These are phyloP conservation scores for Diadromus collaris DNA, from an alignment of 2,888 invertebrate species.

Conservation along the genomic window DNA sequence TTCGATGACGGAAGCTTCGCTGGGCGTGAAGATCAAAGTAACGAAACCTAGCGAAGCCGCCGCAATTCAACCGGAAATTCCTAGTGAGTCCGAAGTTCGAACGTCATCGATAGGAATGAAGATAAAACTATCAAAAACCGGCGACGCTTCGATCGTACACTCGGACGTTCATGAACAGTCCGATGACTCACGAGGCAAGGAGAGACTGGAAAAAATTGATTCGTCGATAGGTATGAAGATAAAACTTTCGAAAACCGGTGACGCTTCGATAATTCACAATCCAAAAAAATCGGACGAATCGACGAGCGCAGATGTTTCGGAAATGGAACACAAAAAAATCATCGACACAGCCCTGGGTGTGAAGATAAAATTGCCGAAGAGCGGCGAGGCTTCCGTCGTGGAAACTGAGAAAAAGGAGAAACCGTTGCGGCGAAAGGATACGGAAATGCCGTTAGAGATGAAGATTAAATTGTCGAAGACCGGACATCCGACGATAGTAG, in stretches of 20 bases:
- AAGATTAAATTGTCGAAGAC: constrained; percentile 77
- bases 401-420: constrained; percentile 70
- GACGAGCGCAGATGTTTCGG: constrained; percentile 46
- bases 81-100: constrained; percentile 30
- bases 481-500: constrained; percentile 76
- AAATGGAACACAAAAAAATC: constrained; percentile 49
- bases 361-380: constrained; percentile 53
- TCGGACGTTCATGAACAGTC: constrained; percentile 67
- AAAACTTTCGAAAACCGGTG: constrained; percentile 76
- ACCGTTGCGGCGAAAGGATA: constrained; percentile 64
- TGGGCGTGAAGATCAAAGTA: constrained; percentile 65
- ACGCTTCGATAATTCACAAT: constrained; percentile 69
- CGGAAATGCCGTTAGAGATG: constrained; percentile 70
- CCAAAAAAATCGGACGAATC: constrained; percentile 50
- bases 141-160: constrained; percentile 74
- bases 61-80: constrained; percentile 61
- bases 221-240: constrained; percentile 76
- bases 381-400: constrained; percentile 63
- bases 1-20: constrained; percentile 41
- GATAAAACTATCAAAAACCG: constrained; percentile 76
- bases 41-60: constrained; percentile 58
- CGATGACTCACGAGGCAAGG: constrained; percentile 64
- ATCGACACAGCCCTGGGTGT: constrained; percentile 1
- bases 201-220: constrained; percentile 70
- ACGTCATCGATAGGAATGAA: constrained; percentile 72